Evolutionary conservation across 2,888 invertebrate genomes (phyloP).

Genomic region (Macrosiphum euphorbiae): DNA sequence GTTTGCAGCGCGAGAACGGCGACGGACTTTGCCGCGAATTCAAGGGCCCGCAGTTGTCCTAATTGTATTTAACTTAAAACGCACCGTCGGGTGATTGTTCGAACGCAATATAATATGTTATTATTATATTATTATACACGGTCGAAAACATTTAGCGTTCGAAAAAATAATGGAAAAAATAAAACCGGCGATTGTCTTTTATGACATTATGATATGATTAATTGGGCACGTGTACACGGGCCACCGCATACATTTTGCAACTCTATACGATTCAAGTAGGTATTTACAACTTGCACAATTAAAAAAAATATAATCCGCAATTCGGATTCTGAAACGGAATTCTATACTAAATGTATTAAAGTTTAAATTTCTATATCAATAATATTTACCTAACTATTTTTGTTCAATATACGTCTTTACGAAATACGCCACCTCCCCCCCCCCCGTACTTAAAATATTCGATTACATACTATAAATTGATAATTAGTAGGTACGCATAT

Average conservation of each 20-base stretch:
- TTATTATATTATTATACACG: background rate
- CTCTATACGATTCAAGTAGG: background rate
- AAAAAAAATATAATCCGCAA: no score
- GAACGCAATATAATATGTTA: background rate
- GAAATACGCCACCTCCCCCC: no score
- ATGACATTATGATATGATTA: background rate
- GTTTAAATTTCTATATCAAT: background rate
- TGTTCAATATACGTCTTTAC: background rate
- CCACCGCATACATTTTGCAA: background rate
- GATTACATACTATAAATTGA: no score
- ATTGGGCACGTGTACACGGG: background rate
- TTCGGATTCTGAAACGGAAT: background rate
- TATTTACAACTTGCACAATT: no score
- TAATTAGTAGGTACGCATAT: background rate
- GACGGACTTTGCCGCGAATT: background rate
- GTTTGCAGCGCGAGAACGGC: background rate
- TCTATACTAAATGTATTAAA: background rate
- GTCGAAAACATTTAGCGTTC: background rate
- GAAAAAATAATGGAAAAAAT: background rate
- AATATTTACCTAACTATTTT: background rate
- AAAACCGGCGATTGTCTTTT: background rate
- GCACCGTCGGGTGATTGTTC: background rate
- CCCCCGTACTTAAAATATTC: no score
- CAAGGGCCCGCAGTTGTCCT: background rate
- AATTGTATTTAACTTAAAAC: background rate